A percentile compares a stretch with the other conserved stretches of the same genome.
Evolutionary conservation across 2,888 invertebrate genomes (phyloP).

Genomic region (Lysandra coridon): DNA sequence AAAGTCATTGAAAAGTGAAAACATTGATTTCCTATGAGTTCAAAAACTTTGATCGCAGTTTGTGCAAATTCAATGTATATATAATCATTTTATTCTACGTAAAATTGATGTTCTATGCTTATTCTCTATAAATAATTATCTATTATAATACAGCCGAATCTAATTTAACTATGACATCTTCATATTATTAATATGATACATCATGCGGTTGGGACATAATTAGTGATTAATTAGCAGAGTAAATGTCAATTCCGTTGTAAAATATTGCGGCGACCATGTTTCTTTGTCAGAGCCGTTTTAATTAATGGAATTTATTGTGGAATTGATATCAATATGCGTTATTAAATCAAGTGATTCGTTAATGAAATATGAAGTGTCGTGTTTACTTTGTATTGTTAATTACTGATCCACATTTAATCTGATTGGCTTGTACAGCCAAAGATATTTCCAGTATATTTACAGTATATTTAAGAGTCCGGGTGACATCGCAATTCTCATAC

Average conservation of each 20-base stretch:
- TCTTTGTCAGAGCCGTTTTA: conserved; percentile 3
- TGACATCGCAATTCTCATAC: no score
- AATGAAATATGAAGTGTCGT: not conserved
- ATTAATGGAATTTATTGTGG: conserved; percentile 16
- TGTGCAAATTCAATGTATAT: no score
- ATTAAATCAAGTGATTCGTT: conserved; percentile 6
- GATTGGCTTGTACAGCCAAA: not conserved
- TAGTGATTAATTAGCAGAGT: conserved; percentile 28
- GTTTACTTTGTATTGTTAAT: not conserved
- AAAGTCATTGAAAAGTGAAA: no score
- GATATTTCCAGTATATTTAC: no score
- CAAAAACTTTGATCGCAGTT: no score
- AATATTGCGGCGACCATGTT: not conserved
- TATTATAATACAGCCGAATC: no score
- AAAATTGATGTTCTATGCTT: not conserved
- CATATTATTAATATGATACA: conserved; percentile 2
- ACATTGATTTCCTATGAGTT: no score
- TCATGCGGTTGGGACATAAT: conserved; percentile 31
- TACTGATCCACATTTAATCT: not conserved
- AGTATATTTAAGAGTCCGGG: no score
- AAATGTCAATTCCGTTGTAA: conserved; percentile 23
- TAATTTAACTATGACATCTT: not conserved
- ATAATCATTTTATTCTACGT: no score
- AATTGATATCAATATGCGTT: conserved; percentile 5
- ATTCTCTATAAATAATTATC: not conserved